Evolutionary conservation across 2,888 invertebrate genomes (phyloP), one percentile per base, ranked within the genome.

Genomic region (Zygogramma bicolorata): DNA sequence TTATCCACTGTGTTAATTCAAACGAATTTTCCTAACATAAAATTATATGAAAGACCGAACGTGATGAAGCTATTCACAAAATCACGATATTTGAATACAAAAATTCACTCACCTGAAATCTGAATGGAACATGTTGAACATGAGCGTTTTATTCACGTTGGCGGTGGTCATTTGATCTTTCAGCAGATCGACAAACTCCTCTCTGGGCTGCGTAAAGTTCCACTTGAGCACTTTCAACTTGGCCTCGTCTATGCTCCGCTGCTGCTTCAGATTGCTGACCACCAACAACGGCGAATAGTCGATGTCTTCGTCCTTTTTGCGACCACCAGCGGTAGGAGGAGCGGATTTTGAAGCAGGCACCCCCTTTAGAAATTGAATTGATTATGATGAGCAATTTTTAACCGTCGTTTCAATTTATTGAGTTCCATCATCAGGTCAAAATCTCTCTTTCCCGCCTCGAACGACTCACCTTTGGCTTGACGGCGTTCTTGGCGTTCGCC

Each of bases 141-240:
- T 92, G 3, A 99, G 89, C 66, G 92, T 92, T 84, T 94, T 95
- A 85, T 97, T 98, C 60, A 98, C 92, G 73, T 95, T 95, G 0
- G 97, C 97, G 25, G 92, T 91, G 0, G 89, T 89, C 97, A 99
- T 97, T 85, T 97, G 96, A 76, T 95, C 95, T 79, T 94, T 94
- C 59, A 99, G 88, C 75, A 98, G 91, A 18, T 97, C 96, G 13
- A 97, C 94, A 88, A 98, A 99, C 84, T 99, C 99, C 81, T 95
- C 95, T 27, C 97, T 90, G 0, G 99, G 98, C 0, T 94, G 92
- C 0, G 95, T 94, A 84, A 99, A 99, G 85, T 97, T 97, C 98
- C 98, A 98, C 86, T 96, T 97, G 20, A 98, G 88, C 4, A 95
- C 93, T 88, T 97, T 97, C 70, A 98, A 89, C 86, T 95, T 95